These are phyloP conservation scores for Natrix natrix DNA, from an alignment of 2,797 vertebrate species.

Conservation along the genomic window DNA sequence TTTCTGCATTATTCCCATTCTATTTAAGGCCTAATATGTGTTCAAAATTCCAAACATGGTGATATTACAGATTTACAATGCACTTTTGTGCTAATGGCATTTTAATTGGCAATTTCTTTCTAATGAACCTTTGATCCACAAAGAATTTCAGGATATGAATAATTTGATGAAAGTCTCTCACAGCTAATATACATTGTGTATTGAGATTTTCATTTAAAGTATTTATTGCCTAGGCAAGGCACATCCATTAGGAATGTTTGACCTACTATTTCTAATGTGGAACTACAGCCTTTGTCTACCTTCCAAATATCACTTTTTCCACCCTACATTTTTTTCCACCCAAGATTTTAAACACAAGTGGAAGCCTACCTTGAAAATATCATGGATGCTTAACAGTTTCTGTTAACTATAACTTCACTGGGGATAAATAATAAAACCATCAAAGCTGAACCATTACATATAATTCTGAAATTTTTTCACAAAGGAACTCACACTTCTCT, in stretches of 20 bases:
- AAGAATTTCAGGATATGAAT: background rate
- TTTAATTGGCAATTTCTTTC: background rate
- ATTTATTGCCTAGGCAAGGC: background rate
- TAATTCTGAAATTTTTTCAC: background rate
- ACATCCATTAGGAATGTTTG: background rate
- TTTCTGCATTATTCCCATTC: background rate
- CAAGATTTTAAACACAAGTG: background rate
- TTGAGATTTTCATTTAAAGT: background rate
- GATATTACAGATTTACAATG: background rate
- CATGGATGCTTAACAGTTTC: background rate
- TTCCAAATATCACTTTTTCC: background rate
- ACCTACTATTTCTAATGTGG: constrained; percentile 7
- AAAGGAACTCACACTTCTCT: background rate
- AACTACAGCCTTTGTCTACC: background rate
- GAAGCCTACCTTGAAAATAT: background rate
- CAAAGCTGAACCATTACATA: background rate
- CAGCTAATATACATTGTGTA: background rate
- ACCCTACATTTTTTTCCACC: background rate
- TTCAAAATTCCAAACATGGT: background rate
- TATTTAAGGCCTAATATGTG: background rate
- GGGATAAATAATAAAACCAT: background rate
- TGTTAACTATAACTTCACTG: background rate
- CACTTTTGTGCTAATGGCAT: background rate
- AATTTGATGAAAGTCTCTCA: background rate
- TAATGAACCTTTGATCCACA: background rate